phyloP scores from a whole-genome alignment of 2,113 vertebrate genomes.

The Echinops telfairi region DNA sequence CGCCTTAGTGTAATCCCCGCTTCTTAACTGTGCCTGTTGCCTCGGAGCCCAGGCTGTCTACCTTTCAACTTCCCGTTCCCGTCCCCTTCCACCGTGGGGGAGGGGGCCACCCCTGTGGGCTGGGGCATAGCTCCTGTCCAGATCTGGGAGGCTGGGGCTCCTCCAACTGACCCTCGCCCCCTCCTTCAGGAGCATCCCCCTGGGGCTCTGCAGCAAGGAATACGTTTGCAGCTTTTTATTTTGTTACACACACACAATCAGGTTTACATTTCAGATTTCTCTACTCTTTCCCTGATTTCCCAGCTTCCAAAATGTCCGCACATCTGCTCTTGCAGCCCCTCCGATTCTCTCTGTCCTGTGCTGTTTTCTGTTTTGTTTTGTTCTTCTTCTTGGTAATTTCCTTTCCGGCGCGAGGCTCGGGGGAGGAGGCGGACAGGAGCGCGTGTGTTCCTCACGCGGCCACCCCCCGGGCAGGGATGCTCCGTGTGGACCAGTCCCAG shows the following conservation, averaged over 20 bases:
- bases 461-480: neutral
- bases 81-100: neutral
- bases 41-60: neutral
- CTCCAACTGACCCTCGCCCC: neutral
- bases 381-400: no score
- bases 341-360: constrained; percentile 48
- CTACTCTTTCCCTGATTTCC: constrained; percentile 15
- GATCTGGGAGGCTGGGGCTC: neutral
- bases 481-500: neutral
- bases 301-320: constrained; percentile 37
- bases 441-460: neutral
- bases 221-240: neutral
- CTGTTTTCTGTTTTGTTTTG: no score
- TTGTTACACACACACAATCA: neutral
- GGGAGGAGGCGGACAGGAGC: constrained; percentile 22
- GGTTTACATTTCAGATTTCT: constrained; percentile 42
- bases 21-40: neutral
- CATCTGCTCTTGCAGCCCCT: neutral
- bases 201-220: neutral
- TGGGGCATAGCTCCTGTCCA: no score
- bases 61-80: neutral
- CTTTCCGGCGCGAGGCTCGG: neutral
- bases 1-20: neutral
- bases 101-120: no score
- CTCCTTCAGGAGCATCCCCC: neutral